Evolutionary conservation across 2,113 vertebrate genomes (phyloP), one percentile per base, ranked within the genome.

Genomic region (Sminthopsis crassicaudata): DNA sequence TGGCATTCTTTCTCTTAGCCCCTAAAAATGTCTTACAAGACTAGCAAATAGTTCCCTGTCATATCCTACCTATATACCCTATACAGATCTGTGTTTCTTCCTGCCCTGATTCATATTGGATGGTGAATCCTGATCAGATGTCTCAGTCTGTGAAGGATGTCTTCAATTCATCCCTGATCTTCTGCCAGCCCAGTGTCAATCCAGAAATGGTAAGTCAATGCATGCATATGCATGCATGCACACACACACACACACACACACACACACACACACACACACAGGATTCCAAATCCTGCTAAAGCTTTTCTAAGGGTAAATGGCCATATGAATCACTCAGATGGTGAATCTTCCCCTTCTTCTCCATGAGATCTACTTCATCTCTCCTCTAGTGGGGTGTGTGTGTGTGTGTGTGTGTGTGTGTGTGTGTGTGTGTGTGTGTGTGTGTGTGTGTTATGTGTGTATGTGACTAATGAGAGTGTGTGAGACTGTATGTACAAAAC

Each of bases 21-120:
- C 89, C 46, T 67, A 67, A 67, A 30, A 67, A 67, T 67, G 57
- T 30, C 27, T 3, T 48, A 1, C 2, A 12, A 48, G 23, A 46
- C 42, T 48, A 23, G 46, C 46, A 48, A 46, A 48, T 50, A 48
- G 46, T 24, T 51, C 25, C 89, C 46, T 51, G 3, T 12, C 46
- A 1, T 48, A 48, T 24, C 89, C 89, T 50, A 4, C 24, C 25
- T 90, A 46, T 90, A 25, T 90, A 46, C 26, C 27, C 48, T 90
- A 25, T 25, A 12, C 92, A 99, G 99, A 97, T 99, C 53, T 99
- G 99, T 52, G 99, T 99, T 46, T 93, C 98, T 1, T 76, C 95
- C 26, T 99, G 99, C 94, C 99, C 99, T 0, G 2, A 19, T 0
- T 0, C 0, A 0, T 97, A 98, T 54, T 98, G 98, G 98, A 46